Percentiles rank a stretch among this genome's conserved stretches.
phyloP scores from a whole-genome alignment of 2,797 vertebrate genomes.

The Ptychobarbus kaznakovi region DNA sequence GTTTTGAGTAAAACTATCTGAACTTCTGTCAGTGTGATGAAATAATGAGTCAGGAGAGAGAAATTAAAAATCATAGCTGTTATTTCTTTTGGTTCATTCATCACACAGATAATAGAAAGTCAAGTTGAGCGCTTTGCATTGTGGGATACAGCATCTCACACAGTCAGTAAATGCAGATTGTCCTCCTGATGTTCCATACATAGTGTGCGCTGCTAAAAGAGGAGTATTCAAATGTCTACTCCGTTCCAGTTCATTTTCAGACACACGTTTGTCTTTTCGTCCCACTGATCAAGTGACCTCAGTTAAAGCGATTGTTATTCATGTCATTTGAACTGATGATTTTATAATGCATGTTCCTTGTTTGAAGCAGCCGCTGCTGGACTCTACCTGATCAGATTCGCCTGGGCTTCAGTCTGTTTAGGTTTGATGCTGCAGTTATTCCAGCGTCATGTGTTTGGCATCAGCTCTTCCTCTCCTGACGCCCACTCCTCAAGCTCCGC shows the following conservation, averaged over 20 bases:
- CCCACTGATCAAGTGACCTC: background rate
- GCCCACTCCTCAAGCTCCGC: constrained; percentile 75
- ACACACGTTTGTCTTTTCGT: background rate
- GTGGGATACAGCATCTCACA: background rate
- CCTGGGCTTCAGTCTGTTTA: background rate
- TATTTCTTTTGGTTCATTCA: background rate
- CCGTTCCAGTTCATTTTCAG: background rate
- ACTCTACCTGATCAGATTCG: constrained; percentile 10
- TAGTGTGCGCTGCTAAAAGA: background rate
- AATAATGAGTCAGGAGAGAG: background rate
- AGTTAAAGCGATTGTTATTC: background rate
- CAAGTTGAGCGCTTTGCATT: background rate
- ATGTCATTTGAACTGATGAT: background rate
- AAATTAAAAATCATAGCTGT: background rate
- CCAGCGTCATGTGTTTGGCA: constrained; percentile 72
- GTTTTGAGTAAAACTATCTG: background rate
- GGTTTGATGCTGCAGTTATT: background rate
- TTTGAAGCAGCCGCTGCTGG: background rate
- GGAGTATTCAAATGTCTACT: background rate
- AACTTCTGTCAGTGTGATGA: background rate
- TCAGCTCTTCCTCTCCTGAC: constrained; percentile 76
- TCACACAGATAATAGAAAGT: background rate
- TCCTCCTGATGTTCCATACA: background rate
- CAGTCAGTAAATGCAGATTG: background rate
- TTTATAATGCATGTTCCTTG: background rate